Percentiles rank a stretch among this genome's conserved stretches.
These are phyloP conservation scores for Sphaerophoria rueppellii DNA, from an alignment of 2,888 invertebrate species.

Conservation along the genomic window DNA sequence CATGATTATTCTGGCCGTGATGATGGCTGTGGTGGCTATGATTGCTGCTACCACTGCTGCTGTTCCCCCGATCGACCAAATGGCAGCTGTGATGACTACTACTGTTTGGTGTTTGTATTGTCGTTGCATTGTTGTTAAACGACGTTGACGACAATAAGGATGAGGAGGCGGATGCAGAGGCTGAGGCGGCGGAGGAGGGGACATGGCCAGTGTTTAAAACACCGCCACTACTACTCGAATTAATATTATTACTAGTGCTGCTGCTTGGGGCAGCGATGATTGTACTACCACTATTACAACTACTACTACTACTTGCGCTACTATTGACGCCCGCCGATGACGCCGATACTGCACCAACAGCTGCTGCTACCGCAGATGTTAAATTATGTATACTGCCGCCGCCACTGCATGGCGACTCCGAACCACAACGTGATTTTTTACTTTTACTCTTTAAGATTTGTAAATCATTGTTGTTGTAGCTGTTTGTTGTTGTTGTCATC, in stretches of 20 bases:
- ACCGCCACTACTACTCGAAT: conserved; percentile 76
- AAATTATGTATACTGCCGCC: conserved; percentile 76
- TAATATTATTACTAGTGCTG: conserved; percentile 75
- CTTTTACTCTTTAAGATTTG: conserved; percentile 79
- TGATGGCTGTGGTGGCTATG: conserved; percentile 13
- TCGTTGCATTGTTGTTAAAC: conserved; percentile 67
- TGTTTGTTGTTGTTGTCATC: conserved; percentile 39
- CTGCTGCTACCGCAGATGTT: conserved; percentile 69
- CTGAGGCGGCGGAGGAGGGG: conserved; percentile 49
- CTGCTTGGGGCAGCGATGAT: conserved; percentile 75
- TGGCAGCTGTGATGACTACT: conserved; percentile 75
- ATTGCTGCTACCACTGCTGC: conserved; percentile 75
- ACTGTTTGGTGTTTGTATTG: conserved; percentile 60
- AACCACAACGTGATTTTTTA: conserved; percentile 83
- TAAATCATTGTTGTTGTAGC: conserved; percentile 74
- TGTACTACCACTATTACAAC: conserved; percentile 76
- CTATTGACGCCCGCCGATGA: conserved; percentile 72
- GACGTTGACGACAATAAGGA: conserved; percentile 49
- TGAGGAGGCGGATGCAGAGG: conserved; percentile 19
- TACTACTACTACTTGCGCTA: conserved; percentile 77
- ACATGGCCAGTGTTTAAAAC: conserved; percentile 78
- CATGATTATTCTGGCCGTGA: conserved; percentile 80
- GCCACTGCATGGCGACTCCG: conserved; percentile 83
- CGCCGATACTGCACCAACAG: conserved; percentile 75
- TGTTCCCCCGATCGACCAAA: conserved; percentile 75